A percentile compares a stretch with the other conserved stretches of the same genome.
These are phyloP conservation scores for Rhabdomys dilectus DNA, from an alignment of 2,113 vertebrate species.

Conservation along the genomic window DNA sequence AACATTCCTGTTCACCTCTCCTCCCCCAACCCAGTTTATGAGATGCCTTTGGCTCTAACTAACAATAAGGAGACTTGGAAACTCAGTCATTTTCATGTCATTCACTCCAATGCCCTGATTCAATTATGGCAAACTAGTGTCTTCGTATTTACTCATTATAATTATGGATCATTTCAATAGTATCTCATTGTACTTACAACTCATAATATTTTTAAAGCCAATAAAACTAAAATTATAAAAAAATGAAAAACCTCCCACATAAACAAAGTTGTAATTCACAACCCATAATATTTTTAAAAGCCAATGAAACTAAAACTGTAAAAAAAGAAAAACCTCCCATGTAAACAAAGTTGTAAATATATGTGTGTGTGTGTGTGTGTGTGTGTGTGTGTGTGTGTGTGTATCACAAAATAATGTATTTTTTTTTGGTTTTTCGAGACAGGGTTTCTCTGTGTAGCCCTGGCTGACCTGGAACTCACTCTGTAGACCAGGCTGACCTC, in stretches of 20 bases:
- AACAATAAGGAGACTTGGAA: conserved; percentile 7
- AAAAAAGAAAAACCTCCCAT: neutral
- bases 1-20: neutral
- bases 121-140: neutral
- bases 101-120: conserved; percentile 20
- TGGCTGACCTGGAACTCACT: no score
- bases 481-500: no score
- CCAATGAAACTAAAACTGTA: neutral
- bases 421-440: no score
- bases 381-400: no score
- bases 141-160: neutral
- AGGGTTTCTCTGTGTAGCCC: no score
- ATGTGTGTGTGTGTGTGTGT: no score
- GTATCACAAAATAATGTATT: no score
- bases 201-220: neutral
- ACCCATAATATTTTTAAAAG: conserved; percentile 19
- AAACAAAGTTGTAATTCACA: neutral
- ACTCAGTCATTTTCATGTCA: conserved; percentile 40
- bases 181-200: conserved; percentile 5
- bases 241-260: neutral
- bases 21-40: neutral
- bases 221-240: neutral
- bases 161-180: neutral
- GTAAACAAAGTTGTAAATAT: neutral
- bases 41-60: conserved; percentile 29